Evolutionary conservation across 2,888 invertebrate genomes (phyloP).

Genomic region (Mesodorylaimus sp.): DNA sequence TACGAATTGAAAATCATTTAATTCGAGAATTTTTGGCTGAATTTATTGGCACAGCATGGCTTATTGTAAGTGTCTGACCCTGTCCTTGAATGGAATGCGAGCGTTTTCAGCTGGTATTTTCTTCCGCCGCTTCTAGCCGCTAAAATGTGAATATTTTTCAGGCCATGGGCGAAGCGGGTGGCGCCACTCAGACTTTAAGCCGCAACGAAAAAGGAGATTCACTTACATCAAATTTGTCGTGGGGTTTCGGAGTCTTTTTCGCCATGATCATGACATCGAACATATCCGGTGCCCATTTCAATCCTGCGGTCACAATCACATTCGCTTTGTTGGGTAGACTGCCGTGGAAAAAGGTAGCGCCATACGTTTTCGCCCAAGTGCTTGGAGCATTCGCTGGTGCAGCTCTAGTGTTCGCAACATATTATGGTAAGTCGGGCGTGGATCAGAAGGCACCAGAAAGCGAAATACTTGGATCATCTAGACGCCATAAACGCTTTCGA

Average conservation of each 20-base stretch:
- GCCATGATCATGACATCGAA: too few species aligned
- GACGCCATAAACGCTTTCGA: conserved; percentile 30
- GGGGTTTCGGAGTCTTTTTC: too few species aligned
- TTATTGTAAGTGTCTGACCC: neutral
- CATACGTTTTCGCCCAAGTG: neutral
- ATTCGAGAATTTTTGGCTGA: neutral
- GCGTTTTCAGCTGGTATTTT: too few species aligned
- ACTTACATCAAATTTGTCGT: too few species aligned
- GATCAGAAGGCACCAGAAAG: too few species aligned
- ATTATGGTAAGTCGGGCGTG: too few species aligned
- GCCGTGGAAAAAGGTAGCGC: neutral
- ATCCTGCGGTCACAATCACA: neutral
- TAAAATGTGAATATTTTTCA: too few species aligned
- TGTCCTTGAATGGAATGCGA: neutral
- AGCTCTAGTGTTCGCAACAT: neutral
- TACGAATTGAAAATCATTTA: neutral
- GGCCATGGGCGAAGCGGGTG: too few species aligned
- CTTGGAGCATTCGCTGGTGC: neutral
- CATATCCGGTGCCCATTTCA: conserved; percentile 1
- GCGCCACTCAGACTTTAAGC: too few species aligned
- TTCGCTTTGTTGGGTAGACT: neutral
- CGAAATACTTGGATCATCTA: too few species aligned
- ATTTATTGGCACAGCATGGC: neutral
- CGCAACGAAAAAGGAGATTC: too few species aligned
- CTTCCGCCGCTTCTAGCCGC: too few species aligned